Percentiles rank a stretch among this genome's conserved stretches.
Conservation (phyloP, 2,888 invertebrate species). For the Molanna angustata region DNA sequence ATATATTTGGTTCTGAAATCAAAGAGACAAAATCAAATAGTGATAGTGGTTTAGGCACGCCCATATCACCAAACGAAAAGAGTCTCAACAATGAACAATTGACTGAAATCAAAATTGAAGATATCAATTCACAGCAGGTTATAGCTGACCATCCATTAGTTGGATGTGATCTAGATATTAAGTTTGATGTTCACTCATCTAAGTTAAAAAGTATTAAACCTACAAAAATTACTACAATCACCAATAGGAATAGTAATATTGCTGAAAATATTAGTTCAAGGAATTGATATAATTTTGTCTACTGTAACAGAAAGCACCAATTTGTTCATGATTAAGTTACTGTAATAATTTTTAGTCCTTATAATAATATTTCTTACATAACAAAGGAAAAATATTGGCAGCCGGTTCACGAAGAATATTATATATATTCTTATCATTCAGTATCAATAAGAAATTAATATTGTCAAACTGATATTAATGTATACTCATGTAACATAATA, state of each 20-base stretch:
- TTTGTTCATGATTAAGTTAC: no score
- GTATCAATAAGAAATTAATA: no score
- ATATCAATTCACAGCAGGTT: constrained; percentile 43
- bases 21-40: constrained; percentile 34
- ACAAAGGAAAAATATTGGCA: no score
- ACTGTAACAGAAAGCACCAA: no score
- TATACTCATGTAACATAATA: no score
- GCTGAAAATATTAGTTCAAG: neutral
- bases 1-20: constrained; percentile 21
- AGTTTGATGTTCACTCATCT: constrained; percentile 73
- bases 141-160: constrained; percentile 68
- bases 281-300: no score
- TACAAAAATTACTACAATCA: constrained; percentile 10
- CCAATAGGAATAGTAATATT: no score
- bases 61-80: constrained; percentile 50
- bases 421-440: no score
- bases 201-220: constrained; percentile 74
- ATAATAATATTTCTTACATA: no score
- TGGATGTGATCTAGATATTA: constrained; percentile 75
- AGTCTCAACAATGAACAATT: constrained; percentile 37
- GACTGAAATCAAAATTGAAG: constrained; percentile 35
- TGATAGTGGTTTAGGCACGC: constrained; percentile 67
- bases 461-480: no score
- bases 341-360: no score
- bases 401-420: no score